A percentile compares a stretch with the other conserved stretches of the same genome.
Evolutionary conservation across 2,888 invertebrate genomes (phyloP).

Genomic region (Lysandra bellargus): DNA sequence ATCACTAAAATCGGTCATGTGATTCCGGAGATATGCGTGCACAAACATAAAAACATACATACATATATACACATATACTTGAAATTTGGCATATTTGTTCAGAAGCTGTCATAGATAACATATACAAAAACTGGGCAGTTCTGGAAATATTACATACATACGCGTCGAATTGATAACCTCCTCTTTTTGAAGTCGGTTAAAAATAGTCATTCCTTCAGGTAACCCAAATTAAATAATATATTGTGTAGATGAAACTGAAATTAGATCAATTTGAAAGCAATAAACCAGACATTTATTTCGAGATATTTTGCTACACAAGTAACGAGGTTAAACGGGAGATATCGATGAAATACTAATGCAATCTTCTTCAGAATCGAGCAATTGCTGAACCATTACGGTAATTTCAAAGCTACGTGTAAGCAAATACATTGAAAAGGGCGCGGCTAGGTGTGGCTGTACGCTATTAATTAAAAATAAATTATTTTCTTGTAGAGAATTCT

Average conservation of each 20-base stretch:
- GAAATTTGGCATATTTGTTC: too few species aligned
- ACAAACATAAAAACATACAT: too few species aligned
- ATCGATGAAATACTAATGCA: slow-evolving; percentile 9
- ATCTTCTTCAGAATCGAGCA: not conserved
- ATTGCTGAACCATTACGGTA: slow-evolving; percentile 4
- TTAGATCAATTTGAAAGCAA: not conserved
- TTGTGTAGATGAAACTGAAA: not conserved
- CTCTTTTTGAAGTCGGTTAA: too few species aligned
- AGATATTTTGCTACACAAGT: not conserved
- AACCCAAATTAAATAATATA: not conserved
- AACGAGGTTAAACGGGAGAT: not conserved
- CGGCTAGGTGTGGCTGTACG: slow-evolving; percentile 13
- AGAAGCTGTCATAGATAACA: too few species aligned
- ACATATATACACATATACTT: too few species aligned
- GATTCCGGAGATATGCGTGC: too few species aligned
- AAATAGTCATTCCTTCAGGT: not conserved
- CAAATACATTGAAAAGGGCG: slow-evolving; percentile 22
- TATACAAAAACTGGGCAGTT: too few species aligned
- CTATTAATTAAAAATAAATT: slow-evolving; percentile 10
- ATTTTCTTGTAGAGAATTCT: not conserved
- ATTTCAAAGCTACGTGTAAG: slow-evolving; percentile 23
- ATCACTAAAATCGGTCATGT: too few species aligned
- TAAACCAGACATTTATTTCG: not conserved
- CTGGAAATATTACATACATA: too few species aligned
- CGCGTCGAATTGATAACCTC: too few species aligned